A percentile compares a stretch with the other conserved stretches of the same genome.
These are phyloP conservation scores for Microctenopoma steveboyesi DNA, from an alignment of 2,797 vertebrate species.

Conservation along the genomic window DNA sequence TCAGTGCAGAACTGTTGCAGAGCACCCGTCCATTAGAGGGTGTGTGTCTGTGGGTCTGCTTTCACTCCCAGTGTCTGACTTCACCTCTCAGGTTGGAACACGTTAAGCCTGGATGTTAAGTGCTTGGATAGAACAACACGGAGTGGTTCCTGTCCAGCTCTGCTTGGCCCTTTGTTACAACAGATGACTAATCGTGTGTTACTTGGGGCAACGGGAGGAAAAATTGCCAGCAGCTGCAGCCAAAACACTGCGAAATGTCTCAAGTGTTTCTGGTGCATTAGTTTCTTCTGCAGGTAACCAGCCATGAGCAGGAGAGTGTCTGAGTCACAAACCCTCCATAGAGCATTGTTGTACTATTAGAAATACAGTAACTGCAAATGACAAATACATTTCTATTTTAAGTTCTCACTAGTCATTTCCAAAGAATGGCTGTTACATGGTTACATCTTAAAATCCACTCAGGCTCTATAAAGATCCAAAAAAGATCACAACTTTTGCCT, in stretches of 20 bases:
- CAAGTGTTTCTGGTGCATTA: constrained; percentile 20
- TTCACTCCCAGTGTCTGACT: neutral
- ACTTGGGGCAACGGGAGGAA: constrained; percentile 47
- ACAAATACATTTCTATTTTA: too few relatives aligned
- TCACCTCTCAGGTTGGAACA: constrained; percentile 12
- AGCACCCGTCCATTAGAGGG: constrained; percentile 1
- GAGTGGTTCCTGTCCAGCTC: constrained; percentile 18
- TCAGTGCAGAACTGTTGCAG: neutral
- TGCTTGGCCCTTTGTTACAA: constrained; percentile 19
- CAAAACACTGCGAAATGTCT: constrained; percentile 34
- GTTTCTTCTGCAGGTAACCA: constrained; percentile 33
- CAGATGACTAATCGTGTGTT: constrained; percentile 56
- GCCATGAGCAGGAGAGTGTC: constrained; percentile 1
- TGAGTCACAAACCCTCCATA: neutral
- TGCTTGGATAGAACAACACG: constrained; percentile 3
- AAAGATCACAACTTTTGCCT: neutral
- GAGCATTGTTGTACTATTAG: neutral
- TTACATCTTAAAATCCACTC: too few relatives aligned
- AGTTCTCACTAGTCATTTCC: neutral
- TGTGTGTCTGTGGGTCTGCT: neutral
- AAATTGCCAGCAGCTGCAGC: constrained; percentile 62
- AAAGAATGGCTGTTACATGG: neutral
- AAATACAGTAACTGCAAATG: neutral
- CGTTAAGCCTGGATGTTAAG: neutral
- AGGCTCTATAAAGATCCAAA: too few relatives aligned